Conservation (phyloP, 2,113 vertebrate species). For the Rhynchomys soricoides region DNA sequence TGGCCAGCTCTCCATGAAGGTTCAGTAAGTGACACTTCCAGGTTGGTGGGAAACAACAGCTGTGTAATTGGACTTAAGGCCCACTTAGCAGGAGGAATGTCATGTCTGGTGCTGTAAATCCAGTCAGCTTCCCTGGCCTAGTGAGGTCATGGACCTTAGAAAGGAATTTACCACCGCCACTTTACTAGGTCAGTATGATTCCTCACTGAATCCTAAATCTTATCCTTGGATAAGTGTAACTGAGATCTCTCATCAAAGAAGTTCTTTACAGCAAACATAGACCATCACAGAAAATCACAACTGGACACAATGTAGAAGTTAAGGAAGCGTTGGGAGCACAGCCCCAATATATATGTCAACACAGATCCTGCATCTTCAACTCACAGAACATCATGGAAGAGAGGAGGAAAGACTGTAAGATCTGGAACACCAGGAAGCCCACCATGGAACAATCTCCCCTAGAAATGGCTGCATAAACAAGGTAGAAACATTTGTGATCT, state of each 20-base stretch:
- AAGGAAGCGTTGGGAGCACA: background rate
- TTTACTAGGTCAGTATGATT: background rate
- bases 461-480: background rate
- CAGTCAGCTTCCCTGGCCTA: background rate
- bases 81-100: background rate
- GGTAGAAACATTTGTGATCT: background rate
- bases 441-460: background rate
- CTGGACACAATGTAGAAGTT: background rate
- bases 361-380: background rate
- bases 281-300: background rate
- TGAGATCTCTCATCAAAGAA: background rate
- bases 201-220: background rate
- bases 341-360: too few relatives aligned
- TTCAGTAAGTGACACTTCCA: background rate
- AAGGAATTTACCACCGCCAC: background rate
- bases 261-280: background rate
- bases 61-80: background rate
- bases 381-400: background rate
- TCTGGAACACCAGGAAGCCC: background rate
- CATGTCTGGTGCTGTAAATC: background rate
- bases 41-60: background rate
- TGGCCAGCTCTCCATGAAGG: background rate
- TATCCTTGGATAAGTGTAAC: background rate
- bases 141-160: background rate
- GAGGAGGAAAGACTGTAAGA: background rate